Evolutionary conservation across 2,888 invertebrate genomes (phyloP), one percentile per base, ranked within the genome.

Genomic region (Nemotelus nigrinus): DNA sequence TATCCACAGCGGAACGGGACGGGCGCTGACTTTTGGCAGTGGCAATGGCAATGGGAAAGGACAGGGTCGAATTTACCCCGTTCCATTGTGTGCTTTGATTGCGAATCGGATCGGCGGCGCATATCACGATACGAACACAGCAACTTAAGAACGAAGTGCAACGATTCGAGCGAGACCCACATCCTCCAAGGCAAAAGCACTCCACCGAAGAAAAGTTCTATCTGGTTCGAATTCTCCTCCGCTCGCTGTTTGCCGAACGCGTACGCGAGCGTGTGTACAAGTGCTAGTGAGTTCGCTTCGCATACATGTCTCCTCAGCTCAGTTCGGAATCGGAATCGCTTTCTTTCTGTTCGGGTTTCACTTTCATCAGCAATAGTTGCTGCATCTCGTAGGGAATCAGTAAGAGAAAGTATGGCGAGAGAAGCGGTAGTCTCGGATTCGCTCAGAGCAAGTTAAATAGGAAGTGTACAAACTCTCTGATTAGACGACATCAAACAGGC

Each of bases 391-490:
- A 60, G 63, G 76, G 80, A 82, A 79, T 84, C 84, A 86, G 85
- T 86, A 84, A 86, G 86, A 86, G 86, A 86, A 86, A 86, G 86
- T 85, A 85, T 85, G 74, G 77, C 79, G 71, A 70, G 79, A 84
- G 83, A 83, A 82, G 83, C 84, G 85, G 83, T 85, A 84, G 86
- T 68, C 68, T 47, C 47, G 60, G 10, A 63, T 74, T 74, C 63
- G 60, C 25, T 25, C n/a, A 43, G 72, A 60, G 39, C 60, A 47
- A 50, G 47, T 47, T 43, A 5, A 67, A 67, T 45, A 3, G 47
- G 45, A 65, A 65, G 6, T 65, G 25, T 25, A 25, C 25, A 25
- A 25, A 10, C 57, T 25, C 39, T 7, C 39, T 57, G 57, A 25
- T 25, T 25, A 25, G 25, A 25, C 25, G 25, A 25, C 25, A 25